Conservation (phyloP, 2,113 vertebrate species). For the Saguinus imperator region DNA sequence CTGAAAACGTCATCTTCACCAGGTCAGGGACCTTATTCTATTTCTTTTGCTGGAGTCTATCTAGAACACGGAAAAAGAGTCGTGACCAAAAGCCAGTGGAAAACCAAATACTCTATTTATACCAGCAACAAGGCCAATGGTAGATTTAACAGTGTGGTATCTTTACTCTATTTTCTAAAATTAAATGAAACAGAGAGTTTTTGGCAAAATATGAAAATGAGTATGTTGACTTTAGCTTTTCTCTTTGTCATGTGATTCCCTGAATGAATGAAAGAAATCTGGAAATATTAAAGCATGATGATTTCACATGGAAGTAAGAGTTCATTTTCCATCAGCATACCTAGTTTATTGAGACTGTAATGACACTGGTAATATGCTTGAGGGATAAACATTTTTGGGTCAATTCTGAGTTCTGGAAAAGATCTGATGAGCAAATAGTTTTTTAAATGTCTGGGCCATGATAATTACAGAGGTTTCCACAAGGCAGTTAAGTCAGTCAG, state of each 20-base stretch:
- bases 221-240: not conserved
- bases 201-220: slow-evolving; percentile 3
- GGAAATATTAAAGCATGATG: not conserved
- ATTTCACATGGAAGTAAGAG: not conserved
- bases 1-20: not conserved
- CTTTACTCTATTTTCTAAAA: slow-evolving; percentile 41
- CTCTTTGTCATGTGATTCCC: not conserved
- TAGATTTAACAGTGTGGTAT: not conserved
- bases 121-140: not conserved
- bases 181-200: slow-evolving; percentile 42
- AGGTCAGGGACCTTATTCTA: not conserved
- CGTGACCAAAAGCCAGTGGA: slow-evolving; percentile 3
- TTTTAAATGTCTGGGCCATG: slow-evolving; percentile 5
- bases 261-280: not conserved
- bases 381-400: slow-evolving; percentile 35
- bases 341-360: not conserved
- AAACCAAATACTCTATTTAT: slow-evolving; percentile 31
- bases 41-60: not conserved
- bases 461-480: slow-evolving; percentile 27
- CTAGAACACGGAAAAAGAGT: slow-evolving; percentile 5
- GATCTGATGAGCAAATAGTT: slow-evolving; percentile 31
- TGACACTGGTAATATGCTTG: not conserved
- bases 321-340: not conserved
- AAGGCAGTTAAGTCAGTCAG: slow-evolving; percentile 35
- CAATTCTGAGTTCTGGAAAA: slow-evolving; percentile 56